A percentile compares a stretch with the other conserved stretches of the same genome.
Conservation (phyloP, 2,113 vertebrate species). For the Rhinichthys klamathensis region DNA sequence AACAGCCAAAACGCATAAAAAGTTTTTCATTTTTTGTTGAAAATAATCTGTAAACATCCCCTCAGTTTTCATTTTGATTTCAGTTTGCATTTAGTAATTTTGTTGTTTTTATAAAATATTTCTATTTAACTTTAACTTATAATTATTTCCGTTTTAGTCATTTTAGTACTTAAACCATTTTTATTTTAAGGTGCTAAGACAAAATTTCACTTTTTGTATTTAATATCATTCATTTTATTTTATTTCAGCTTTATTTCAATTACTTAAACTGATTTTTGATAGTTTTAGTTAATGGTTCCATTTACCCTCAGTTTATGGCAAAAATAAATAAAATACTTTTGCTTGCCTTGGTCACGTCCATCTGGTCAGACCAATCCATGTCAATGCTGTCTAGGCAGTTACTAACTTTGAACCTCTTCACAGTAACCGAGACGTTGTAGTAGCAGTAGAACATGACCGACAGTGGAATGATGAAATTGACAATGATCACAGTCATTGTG, state of each 20-base stretch:
- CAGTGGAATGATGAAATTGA: conserved; percentile 93
- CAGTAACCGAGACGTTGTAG: conserved; percentile 85
- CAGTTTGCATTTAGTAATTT: background rate
- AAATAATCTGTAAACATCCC: no score
- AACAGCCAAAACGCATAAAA: no score
- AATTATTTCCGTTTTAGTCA: background rate
- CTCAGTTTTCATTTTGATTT: background rate
- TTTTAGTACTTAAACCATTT: background rate
- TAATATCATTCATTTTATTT: background rate
- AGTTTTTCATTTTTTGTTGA: no score
- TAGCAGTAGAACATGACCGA: conserved; percentile 96
- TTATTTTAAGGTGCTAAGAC: background rate
- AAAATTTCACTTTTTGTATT: background rate
- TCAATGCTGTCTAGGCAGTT: conserved; percentile 78
- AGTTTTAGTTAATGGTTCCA: no score
- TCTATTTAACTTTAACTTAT: background rate
- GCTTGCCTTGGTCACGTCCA: conserved; percentile 92
- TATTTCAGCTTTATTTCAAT: background rate
- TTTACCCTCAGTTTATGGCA: no score
- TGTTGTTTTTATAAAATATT: background rate
- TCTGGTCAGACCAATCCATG: conserved; percentile 92
- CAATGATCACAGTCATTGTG: conserved; percentile 89
- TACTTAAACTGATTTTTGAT: no score
- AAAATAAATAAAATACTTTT: background rate
- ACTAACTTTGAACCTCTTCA: conserved; percentile 76